Evolutionary conservation across 2,797 vertebrate genomes (phyloP), one percentile per base, ranked within the genome.

Genomic region (Spinibarbus caldwelli): DNA sequence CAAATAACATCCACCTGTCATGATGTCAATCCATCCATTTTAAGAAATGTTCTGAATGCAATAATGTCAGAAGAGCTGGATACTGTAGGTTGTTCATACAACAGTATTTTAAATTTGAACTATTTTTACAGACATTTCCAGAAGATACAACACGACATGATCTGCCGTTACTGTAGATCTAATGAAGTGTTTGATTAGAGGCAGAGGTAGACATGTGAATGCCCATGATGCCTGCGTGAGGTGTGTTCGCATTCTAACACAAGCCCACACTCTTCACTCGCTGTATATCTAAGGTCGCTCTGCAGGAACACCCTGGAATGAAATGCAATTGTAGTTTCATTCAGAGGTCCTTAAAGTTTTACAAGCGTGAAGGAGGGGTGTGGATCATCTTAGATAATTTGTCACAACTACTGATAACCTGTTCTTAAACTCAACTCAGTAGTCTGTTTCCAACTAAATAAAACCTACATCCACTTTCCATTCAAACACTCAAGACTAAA

Each of bases 171-270:
- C n/a, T n/a, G n/a, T 67, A 26, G 17, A 17, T 26, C 31, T n/a
- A 26, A 81, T 78, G 29, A 7, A 66, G 6, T 45, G 78, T 71
- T 76, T 57, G 36, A 78, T n/a, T 64, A 26, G 49, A 43, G 78
- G 68, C 84, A 76, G 87, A 47, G 29, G 47, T n/a, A n/a, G n/a
- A n/a, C n/a, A n/a, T 41, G 47, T 57, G 64, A 87, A 92, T 87
- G 86, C 67, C 86, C 86, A n/a, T n/a, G 54, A 76, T 88, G 85
- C 78, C 84, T 89, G 49, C 34, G 10, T 19, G 52, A 91, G 95
- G 95, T 90, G 93, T 94, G 95, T 92, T 90, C 91, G 90, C 93
- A 95, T 95, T 95, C 94, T 94, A 87, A 86, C 66, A 17, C 23
- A 71, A 59, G 64, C 72, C 71, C 67, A 78, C 70, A 76, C 41